Conservation (phyloP, 2,888 invertebrate genomes). For the Temnothorax rugatulus region DNA sequence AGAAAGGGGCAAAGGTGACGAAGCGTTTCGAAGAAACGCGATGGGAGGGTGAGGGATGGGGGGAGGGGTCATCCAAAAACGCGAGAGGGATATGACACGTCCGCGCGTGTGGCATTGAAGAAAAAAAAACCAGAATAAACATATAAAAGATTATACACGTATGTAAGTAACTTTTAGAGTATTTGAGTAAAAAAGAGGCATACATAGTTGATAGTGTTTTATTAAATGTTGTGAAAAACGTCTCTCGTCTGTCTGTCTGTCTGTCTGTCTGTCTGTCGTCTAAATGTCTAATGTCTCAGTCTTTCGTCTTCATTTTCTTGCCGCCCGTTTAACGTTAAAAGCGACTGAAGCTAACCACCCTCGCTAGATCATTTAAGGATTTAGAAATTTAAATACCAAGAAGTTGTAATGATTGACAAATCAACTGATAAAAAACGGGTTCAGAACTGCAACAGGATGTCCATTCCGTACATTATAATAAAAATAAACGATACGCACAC, state of each 20-base stretch:
- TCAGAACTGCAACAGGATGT: too few species aligned
- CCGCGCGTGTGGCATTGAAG: conserved; percentile 71
- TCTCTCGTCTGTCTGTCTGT: conserved; percentile 66
- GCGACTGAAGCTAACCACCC: background rate
- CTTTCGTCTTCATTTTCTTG: conserved; percentile 35
- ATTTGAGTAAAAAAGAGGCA: conserved; percentile 85
- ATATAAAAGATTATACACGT: conserved; percentile 81
- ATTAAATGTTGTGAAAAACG: conserved; percentile 84
- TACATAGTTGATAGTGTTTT: conserved; percentile 86
- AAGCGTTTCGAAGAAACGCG: background rate
- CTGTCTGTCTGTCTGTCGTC: conserved; percentile 65
- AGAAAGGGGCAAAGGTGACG: conserved; percentile 41
- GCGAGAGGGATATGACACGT: conserved; percentile 80
- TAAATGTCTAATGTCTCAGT: conserved; percentile 69
- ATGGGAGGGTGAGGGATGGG: background rate
- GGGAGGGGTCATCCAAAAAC: conserved; percentile 56
- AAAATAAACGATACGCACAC: too few species aligned
- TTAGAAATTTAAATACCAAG: too few species aligned
- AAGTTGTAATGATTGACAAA: too few species aligned
- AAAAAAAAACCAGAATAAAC: conserved; percentile 74
- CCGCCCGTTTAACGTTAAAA: conserved; percentile 4
- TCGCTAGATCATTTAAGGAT: background rate
- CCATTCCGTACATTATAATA: too few species aligned
- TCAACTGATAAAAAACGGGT: too few species aligned
- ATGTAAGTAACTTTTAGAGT: conserved; percentile 85